These are phyloP conservation scores for Arge pagana DNA, from an alignment of 2,888 invertebrate species.

Conservation along the genomic window DNA sequence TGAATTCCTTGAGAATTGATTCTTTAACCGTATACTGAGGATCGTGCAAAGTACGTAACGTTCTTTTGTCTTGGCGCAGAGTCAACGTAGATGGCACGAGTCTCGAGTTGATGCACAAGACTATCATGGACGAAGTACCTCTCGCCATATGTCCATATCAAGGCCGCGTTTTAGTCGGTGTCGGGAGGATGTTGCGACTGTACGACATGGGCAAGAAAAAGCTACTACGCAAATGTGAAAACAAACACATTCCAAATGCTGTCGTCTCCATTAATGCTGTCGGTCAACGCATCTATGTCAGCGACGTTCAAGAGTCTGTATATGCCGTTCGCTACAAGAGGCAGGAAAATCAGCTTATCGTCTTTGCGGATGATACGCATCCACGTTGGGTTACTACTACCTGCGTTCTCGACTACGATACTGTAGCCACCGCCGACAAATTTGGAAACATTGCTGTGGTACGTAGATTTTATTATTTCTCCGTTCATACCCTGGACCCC, in stretches of 20 bases:
- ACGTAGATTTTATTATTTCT: constrained; percentile 45
- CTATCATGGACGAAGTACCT: constrained; percentile 90
- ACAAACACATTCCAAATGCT: constrained; percentile 95
- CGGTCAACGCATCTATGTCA: constrained; percentile 92
- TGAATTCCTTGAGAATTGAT: constrained; percentile 37
- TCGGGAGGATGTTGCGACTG: constrained; percentile 87
- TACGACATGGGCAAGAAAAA: constrained; percentile 98
- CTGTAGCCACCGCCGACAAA: constrained; percentile 95
- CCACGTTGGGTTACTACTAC: constrained; percentile 96
- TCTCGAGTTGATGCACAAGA: constrained; percentile 92
- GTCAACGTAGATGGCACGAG: constrained; percentile 78
- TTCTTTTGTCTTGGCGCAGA: constrained; percentile 39
- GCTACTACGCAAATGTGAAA: constrained; percentile 95
- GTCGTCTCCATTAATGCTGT: constrained; percentile 92
- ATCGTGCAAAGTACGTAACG: not conserved
- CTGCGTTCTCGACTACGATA: constrained; percentile 92
- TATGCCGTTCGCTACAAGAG: constrained; percentile 94
- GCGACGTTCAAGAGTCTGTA: constrained; percentile 96
- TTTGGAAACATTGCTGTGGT: constrained; percentile 96
- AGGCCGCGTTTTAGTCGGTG: constrained; percentile 88
- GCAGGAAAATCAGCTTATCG: constrained; percentile 94
- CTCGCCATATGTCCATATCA: constrained; percentile 89
- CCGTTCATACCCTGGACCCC: constrained; percentile 4
- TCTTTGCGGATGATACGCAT: constrained; percentile 98
- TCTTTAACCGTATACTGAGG: not conserved